Evolutionary conservation across 2,888 invertebrate species (phyloP), one percentile per base, ranked within the genome.

Genomic region (Isotomurus palustris): DNA sequence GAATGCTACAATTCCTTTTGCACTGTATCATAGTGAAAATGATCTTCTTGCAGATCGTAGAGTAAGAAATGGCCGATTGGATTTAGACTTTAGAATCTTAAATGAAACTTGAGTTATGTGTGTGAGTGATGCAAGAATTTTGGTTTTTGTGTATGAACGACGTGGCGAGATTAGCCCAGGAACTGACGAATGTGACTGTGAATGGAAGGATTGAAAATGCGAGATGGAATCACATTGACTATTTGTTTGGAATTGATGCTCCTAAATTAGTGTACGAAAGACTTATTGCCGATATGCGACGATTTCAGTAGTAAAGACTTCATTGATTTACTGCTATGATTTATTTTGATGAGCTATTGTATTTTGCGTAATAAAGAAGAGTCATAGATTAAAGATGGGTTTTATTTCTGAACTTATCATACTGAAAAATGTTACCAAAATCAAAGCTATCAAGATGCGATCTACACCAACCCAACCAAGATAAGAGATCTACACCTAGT

Each of bases 191-290:
- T 41, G 54, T 62, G 0, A 35, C 29, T 21, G 29, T 43, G 8
- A 50, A 49, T 4, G 40, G 56, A 21, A 35, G 27, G 45, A 54
- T 62, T 2, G 54, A 52, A 12, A 58, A 53, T 27, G 29, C 35
- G 24, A 51, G 41, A 1, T 62, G 60, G 54, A 62, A 62, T 29
- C 59, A 62, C 25, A 44, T 56, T 36, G 62, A 62, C 35, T 62
- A 58, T 29, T 47, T 60, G 5, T 62, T 57, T 29, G 62, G 62
- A 12, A 32, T 60, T n/a, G 53, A 62, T 40, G 62, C 60, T 12
- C 54, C 54, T 19, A 50, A 51, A 21, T 29, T 62, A 17, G 62
- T 62, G 1, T 60, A 62, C 25, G 57, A 56, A 32, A 55, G 55
- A 28, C 24, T 62, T 2, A 41, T 62, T 14, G 41, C 27, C 4